These are phyloP conservation scores for Melolontha melolontha DNA, from an alignment of 2,888 invertebrate genomes.

Conservation along the genomic window DNA sequence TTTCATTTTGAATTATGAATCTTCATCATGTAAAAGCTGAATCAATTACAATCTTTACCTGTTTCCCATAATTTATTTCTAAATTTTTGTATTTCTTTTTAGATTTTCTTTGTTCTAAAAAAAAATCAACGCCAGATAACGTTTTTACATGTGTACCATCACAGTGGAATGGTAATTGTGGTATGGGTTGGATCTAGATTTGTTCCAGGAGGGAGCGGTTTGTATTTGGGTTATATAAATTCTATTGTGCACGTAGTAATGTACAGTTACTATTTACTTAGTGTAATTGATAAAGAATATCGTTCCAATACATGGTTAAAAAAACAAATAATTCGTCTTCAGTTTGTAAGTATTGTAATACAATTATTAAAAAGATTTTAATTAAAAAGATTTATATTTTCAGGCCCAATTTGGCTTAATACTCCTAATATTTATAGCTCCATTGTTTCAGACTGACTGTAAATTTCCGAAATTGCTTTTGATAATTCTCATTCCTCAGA, in stretches of 20 bases:
- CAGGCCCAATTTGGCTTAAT: constrained; percentile 75
- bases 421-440: too few species aligned
- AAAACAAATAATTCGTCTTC: constrained; percentile 85
- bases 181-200: constrained; percentile 75
- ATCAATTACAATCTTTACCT: too few species aligned
- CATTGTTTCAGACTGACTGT: too few species aligned
- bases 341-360: constrained; percentile 73
- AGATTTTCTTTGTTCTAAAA: constrained; percentile 83
- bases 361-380: constrained; percentile 49
- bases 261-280: constrained; percentile 85
- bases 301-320: constrained; percentile 82
- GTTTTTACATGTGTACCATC: constrained; percentile 89
- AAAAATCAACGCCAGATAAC: constrained; percentile 86
- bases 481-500: background rate
- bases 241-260: constrained; percentile 82
- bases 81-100: constrained; percentile 39
- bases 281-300: constrained; percentile 77
- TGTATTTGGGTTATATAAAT: constrained; percentile 76
- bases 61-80: too few species aligned
- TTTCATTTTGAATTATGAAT: too few species aligned
- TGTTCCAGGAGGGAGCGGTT: constrained; percentile 76
- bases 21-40: too few species aligned
- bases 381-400: constrained; percentile 43
- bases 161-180: constrained; percentile 81
- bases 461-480: background rate